phyloP scores from a whole-genome alignment of 2,113 vertebrate species.

The Lontra canadensis region DNA sequence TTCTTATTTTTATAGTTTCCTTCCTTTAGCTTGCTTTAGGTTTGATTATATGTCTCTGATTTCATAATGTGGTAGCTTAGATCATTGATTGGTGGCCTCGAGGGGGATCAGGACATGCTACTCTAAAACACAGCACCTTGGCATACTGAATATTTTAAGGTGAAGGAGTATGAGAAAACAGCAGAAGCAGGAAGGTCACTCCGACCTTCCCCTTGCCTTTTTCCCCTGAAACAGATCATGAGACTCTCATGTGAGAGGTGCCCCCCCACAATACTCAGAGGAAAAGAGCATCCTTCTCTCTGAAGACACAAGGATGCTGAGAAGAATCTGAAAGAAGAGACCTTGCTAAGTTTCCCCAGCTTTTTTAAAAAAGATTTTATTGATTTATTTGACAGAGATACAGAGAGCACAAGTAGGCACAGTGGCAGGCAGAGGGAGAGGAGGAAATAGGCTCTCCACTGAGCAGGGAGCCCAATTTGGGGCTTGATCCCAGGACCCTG shows the following conservation, averaged over 20 bases:
- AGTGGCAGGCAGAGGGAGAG: too few species aligned
- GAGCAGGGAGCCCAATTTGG: too few species aligned
- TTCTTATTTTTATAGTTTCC: not conserved
- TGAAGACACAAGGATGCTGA: not conserved
- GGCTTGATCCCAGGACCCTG: too few species aligned
- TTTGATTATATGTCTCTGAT: not conserved
- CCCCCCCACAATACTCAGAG: not conserved
- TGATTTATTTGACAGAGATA: too few species aligned
- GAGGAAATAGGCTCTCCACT: too few species aligned
- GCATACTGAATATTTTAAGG: not conserved
- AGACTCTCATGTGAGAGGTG: not conserved
- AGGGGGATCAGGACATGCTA: not conserved
- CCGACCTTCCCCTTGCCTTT: not conserved
- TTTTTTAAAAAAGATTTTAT: not conserved
- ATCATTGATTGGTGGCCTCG: not conserved
- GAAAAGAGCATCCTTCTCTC: not conserved
- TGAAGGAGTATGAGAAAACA: not conserved
- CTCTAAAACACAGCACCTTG: not conserved
- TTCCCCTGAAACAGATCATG: not conserved
- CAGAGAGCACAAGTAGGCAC: too few species aligned
- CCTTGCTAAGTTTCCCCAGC: not conserved
- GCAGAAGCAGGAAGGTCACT: not conserved
- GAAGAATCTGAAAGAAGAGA: not conserved
- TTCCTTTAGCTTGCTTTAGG: not conserved
- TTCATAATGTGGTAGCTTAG: conserved; percentile 8